phyloP scores from a whole-genome alignment of 2,888 invertebrate genomes.

The Sialis lutaria region DNA sequence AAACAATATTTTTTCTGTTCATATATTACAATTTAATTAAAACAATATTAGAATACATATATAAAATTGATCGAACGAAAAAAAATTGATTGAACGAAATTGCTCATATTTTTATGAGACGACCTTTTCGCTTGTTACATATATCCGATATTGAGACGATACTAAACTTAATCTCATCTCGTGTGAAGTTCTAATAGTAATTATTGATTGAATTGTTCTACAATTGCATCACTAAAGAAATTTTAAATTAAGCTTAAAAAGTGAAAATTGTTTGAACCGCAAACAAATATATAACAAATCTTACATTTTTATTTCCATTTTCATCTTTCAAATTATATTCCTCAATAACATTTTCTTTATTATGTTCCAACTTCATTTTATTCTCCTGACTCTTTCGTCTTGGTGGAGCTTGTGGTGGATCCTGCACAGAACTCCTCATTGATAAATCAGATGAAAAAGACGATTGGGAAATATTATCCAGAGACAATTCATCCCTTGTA shows the following conservation, averaged over 20 bases:
- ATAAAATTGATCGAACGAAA: too few relatives aligned
- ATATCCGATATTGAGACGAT: neutral
- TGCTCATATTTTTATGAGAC: too few relatives aligned
- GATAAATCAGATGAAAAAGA: conserved; percentile 13
- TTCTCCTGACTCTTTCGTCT: conserved; percentile 30
- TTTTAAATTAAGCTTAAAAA: neutral
- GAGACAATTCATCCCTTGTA: conserved; percentile 5
- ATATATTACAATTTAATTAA: too few relatives aligned
- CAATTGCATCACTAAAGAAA: neutral
- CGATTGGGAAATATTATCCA: conserved; percentile 16
- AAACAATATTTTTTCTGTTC: too few relatives aligned
- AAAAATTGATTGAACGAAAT: too few relatives aligned
- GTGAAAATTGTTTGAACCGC: neutral
- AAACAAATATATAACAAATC: neutral
- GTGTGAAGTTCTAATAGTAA: too few relatives aligned
- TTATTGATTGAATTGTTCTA: too few relatives aligned
- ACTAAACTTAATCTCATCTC: neutral
- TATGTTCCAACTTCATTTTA: conserved; percentile 9
- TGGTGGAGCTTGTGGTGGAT: conserved; percentile 34
- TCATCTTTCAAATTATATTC: conserved; percentile 15
- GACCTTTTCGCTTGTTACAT: neutral
- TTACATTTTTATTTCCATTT: too few relatives aligned
- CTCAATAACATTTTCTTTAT: conserved; percentile 8
- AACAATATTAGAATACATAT: neutral
- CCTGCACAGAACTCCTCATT: conserved; percentile 7